Conservation (phyloP, 1,140 invertebrate species). For the Megalonaias nervosa region DNA sequence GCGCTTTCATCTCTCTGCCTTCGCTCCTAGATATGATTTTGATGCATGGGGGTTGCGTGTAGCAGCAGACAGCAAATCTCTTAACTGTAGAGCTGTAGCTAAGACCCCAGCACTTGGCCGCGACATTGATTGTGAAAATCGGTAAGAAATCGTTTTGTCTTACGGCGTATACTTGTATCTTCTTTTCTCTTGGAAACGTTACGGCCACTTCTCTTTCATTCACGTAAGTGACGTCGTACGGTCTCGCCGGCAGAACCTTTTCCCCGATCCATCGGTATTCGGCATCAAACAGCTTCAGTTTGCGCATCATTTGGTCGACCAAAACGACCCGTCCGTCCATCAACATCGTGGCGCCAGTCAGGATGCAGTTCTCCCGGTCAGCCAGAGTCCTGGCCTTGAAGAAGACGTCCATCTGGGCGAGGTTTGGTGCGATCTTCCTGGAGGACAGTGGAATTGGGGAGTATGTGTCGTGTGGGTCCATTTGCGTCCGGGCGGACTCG, state of each 20-base stretch:
- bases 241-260: conserved; percentile 37
- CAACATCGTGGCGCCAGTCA: conserved; percentile 38
- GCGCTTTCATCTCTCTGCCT: conserved; percentile 34
- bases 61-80: conserved; percentile 43
- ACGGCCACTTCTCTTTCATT: conserved; percentile 35
- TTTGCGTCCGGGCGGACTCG: conserved; percentile 7
- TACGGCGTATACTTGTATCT: conserved; percentile 31
- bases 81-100: conserved; percentile 25
- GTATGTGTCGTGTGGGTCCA: background rate
- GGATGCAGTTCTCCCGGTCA: conserved; percentile 36
- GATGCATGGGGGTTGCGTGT: conserved; percentile 38
- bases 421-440: conserved; percentile 2
- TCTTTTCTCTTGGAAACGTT: conserved; percentile 41
- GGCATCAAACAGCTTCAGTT: conserved; percentile 41
- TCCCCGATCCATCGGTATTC: conserved; percentile 37
- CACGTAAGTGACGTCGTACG: conserved; percentile 35
- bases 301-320: conserved; percentile 41
- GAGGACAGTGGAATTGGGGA: background rate
- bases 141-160: conserved; percentile 29
- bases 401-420: conserved; percentile 9
- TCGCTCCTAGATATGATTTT: conserved; percentile 39
- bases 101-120: conserved; percentile 42
- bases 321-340: conserved; percentile 33
- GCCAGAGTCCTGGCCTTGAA: conserved; percentile 31
- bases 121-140: conserved; percentile 31